A percentile compares a stretch with the other conserved stretches of the same genome.
Evolutionary conservation across 2,113 vertebrate genomes (phyloP).

Genomic region (Austrofundulus limnaeus): DNA sequence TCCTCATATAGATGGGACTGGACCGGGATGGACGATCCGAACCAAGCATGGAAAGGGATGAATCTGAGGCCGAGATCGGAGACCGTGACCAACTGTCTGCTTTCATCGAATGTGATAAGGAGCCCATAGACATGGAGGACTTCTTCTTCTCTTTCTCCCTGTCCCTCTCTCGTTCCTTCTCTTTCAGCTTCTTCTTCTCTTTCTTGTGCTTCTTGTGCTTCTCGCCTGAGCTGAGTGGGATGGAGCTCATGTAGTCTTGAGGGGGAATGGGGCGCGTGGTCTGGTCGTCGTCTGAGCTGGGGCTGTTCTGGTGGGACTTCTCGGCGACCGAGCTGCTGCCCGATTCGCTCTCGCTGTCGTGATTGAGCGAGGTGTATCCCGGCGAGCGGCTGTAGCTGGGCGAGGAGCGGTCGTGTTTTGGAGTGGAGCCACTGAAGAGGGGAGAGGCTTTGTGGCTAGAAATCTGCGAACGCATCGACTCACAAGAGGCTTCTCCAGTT

Average conservation of each 20-base stretch:
- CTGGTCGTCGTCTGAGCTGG: constrained; percentile 94
- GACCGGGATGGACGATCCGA: constrained; percentile 87
- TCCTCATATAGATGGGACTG: constrained; percentile 91
- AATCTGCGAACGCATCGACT: constrained; percentile 89
- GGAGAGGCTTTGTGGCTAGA: constrained; percentile 93
- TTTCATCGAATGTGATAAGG: constrained; percentile 84
- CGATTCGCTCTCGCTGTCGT: constrained; percentile 97
- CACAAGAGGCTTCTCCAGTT: constrained; percentile 87
- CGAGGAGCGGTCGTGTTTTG: constrained; percentile 95
- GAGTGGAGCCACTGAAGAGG: constrained; percentile 95
- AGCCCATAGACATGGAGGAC: constrained; percentile 76
- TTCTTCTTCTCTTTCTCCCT: constrained; percentile 93
- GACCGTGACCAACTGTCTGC: constrained; percentile 96
- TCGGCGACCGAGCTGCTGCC: constrained; percentile 94
- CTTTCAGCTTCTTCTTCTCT: constrained; percentile 95
- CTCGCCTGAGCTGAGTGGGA: constrained; percentile 88
- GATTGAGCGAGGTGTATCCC: constrained; percentile 92
- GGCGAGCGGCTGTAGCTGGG: constrained; percentile 98
- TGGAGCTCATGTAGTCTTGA: constrained; percentile 80
- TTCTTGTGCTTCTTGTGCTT: constrained; percentile 99
- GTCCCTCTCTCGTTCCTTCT: constrained; percentile 87
- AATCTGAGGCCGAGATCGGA: constrained; percentile 87
- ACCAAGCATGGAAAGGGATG: constrained; percentile 87
- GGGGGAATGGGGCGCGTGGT: constrained; percentile 76
- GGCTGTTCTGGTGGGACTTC: constrained; percentile 98